A percentile compares a stretch with the other conserved stretches of the same genome.
These are phyloP conservation scores for Panthera leo DNA, from an alignment of 2,113 vertebrate species.

Conservation along the genomic window DNA sequence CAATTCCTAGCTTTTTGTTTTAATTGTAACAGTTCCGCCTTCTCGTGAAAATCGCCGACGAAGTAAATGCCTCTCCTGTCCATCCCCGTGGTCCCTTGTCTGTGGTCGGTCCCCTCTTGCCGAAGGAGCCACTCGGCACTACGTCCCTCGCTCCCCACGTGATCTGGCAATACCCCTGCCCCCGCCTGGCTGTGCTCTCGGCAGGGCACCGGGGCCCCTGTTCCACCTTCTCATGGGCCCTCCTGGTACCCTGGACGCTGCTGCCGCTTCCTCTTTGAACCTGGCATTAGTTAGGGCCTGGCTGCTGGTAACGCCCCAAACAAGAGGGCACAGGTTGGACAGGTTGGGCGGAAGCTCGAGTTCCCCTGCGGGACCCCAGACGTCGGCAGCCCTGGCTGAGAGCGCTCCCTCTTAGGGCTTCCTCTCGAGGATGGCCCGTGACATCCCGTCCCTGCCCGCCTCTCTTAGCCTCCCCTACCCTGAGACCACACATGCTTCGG, in stretches of 20 bases:
- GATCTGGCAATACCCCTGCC: background rate
- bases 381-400: background rate
- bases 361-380: background rate
- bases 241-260: background rate
- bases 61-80: background rate
- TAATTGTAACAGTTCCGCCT: background rate
- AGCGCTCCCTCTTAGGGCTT: too few relatives aligned
- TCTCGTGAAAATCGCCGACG: background rate
- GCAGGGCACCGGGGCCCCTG: background rate
- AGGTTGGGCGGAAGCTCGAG: background rate
- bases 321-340: background rate
- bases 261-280: background rate
- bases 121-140: too few relatives aligned
- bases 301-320: rapidly evolving
- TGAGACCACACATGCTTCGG: background rate
- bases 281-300: background rate
- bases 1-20: background rate
- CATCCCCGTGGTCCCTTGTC: background rate
- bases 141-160: rapidly evolving
- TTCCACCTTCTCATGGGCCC: background rate
- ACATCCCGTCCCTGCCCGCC: background rate
- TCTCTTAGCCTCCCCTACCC: too few relatives aligned
- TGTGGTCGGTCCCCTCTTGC: background rate
- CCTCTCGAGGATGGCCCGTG: background rate
- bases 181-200: background rate